A percentile compares a stretch with the other conserved stretches of the same genome.
These are phyloP conservation scores for Bombus superbus DNA, from an alignment of 1,140 invertebrate genomes.

Conservation along the genomic window DNA sequence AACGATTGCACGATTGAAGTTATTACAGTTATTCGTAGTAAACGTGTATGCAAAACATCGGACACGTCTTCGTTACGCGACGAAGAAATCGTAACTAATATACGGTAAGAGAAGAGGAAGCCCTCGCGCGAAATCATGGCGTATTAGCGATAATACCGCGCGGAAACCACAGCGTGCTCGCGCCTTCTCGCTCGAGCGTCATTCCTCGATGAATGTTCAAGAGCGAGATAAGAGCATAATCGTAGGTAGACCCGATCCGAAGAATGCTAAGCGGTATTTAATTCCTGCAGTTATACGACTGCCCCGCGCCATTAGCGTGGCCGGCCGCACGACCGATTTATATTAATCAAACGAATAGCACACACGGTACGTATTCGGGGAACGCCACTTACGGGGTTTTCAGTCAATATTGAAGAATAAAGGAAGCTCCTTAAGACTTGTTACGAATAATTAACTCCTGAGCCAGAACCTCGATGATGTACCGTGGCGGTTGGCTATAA, in stretches of 20 bases:
- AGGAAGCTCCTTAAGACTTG: constrained; percentile 31
- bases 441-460: constrained; percentile 62
- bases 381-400: constrained; percentile 17
- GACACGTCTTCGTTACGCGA: neutral
- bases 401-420: constrained; percentile 46
- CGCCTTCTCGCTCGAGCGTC: constrained; percentile 1
- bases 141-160: constrained; percentile 25
- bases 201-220: constrained; percentile 49
- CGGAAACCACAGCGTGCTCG: constrained; percentile 13
- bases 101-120: neutral
- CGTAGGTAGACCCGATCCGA: constrained; percentile 51
- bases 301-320: constrained; percentile 57
- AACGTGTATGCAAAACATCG: neutral
- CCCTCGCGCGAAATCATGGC: constrained; percentile 7
- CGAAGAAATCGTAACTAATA: neutral
- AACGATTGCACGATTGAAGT: too few relatives aligned
- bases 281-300: constrained; percentile 66
- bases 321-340: constrained; percentile 55
- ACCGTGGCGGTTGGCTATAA: neutral
- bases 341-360: constrained; percentile 61
- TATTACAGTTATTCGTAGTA: neutral
- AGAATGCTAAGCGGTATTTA: constrained; percentile 66
- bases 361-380: constrained; percentile 32
- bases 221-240: constrained; percentile 63
- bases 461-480: neutral